phyloP scores from a whole-genome alignment of 92 coral and sea anemone genomes.

The Blastomussa wellsi region DNA sequence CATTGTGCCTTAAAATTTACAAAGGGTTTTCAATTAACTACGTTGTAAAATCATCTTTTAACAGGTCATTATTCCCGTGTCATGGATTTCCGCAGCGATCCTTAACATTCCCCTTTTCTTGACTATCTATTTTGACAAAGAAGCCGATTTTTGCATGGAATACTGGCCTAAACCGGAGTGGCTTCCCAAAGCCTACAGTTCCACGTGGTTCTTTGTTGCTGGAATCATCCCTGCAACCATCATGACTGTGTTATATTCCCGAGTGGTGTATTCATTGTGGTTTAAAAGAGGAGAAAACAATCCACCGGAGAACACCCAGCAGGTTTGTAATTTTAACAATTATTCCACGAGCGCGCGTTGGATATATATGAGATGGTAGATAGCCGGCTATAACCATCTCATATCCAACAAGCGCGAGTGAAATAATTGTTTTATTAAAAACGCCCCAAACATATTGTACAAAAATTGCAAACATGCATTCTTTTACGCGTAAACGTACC shows the following conservation, averaged over 20 bases:
- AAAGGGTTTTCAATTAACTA: background rate
- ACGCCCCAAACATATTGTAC: too few relatives aligned
- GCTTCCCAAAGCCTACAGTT: conserved; percentile 42
- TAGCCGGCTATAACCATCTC: too few relatives aligned
- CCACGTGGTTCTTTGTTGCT: conserved; percentile 52
- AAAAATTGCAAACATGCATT: too few relatives aligned
- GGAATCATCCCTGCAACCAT: conserved; percentile 34
- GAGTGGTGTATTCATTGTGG: conserved; percentile 45
- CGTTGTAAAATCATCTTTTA: background rate
- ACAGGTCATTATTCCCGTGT: conserved; percentile 19
- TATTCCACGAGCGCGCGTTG: too few relatives aligned
- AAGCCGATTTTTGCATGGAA: conserved; percentile 34
- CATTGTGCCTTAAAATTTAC: too few relatives aligned
- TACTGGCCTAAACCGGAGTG: conserved; percentile 31
- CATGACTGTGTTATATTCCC: conserved; percentile 36
- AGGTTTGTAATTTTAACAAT: too few relatives aligned
- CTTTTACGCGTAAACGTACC: too few relatives aligned
- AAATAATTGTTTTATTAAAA: too few relatives aligned
- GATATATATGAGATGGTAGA: too few relatives aligned
- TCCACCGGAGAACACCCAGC: background rate
- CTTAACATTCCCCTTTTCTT: conserved; percentile 49
- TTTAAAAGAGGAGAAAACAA: background rate
- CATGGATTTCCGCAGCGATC: conserved; percentile 44
- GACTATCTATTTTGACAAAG: conserved; percentile 43
- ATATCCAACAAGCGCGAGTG: too few relatives aligned